A percentile compares a stretch with the other conserved stretches of the same genome.
Conservation (phyloP, 1,140 invertebrate genomes). For the Bombyx mandarina region DNA sequence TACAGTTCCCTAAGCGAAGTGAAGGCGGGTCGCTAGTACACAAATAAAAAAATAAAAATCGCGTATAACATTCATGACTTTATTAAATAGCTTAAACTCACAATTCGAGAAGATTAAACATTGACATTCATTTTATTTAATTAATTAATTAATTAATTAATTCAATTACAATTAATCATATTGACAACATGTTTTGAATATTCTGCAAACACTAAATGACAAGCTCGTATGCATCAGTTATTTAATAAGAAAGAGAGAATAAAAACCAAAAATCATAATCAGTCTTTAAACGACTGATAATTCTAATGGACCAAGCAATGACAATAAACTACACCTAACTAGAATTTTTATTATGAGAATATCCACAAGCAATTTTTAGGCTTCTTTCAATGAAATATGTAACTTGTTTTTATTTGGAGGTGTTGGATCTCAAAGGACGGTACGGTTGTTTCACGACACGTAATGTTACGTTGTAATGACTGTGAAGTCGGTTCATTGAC, state of each 20-base stretch:
- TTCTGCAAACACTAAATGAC: constrained; percentile 51
- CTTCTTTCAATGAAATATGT: no score
- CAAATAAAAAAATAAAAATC: no score
- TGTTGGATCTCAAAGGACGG: no score
- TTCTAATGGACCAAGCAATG: not conserved
- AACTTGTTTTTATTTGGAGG: no score
- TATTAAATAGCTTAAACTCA: constrained; percentile 15
- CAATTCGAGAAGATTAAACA: constrained; percentile 23
- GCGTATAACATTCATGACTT: no score
- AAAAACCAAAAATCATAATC: not conserved
- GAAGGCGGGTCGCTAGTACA: no score
- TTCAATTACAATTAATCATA: constrained; percentile 34
- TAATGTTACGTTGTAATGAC: no score
- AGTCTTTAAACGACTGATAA: not conserved
- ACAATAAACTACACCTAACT: not conserved
- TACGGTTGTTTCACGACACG: no score
- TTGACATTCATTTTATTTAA: constrained; percentile 20
- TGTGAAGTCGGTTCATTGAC: no score
- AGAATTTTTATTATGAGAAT: no score
- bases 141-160: constrained; percentile 23
- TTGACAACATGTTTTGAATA: constrained; percentile 63
- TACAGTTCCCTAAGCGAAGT: no score
- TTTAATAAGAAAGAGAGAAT: not conserved
- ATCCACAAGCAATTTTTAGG: not conserved
- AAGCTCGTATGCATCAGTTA: constrained; percentile 38